phyloP scores from a whole-genome alignment of 2,888 invertebrate genomes.

The Stenichneumon culpator region DNA sequence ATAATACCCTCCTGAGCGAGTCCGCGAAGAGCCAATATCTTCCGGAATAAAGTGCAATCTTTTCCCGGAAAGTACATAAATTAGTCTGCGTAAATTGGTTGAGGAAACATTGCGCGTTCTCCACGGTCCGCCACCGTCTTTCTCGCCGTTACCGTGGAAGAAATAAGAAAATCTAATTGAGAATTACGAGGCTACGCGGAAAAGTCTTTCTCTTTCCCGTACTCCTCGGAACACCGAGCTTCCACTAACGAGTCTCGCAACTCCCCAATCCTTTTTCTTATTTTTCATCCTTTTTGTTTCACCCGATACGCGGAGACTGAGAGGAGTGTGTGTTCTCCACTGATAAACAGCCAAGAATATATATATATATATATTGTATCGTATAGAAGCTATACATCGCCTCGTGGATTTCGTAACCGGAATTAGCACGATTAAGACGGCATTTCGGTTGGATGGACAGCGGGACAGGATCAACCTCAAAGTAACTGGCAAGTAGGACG shows the following conservation, averaged over 20 bases:
- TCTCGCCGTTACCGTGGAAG: slow-evolving; percentile 26
- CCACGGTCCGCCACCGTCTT: slow-evolving; percentile 37
- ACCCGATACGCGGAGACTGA: slow-evolving; percentile 4
- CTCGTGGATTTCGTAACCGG: slow-evolving; percentile 37
- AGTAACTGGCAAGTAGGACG: slow-evolving; percentile 82
- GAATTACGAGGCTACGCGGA: slow-evolving; percentile 63
- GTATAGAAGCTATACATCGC: neutral
- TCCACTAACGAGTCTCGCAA: slow-evolving; percentile 53
- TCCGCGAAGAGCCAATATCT: slow-evolving; percentile 55
- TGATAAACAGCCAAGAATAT: slow-evolving; percentile 3
- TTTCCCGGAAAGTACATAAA: slow-evolving; percentile 63
- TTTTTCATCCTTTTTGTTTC: slow-evolving; percentile 20
- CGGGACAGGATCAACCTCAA: slow-evolving; percentile 78
- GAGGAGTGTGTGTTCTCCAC: slow-evolving; percentile 5
- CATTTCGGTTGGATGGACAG: slow-evolving; percentile 75
- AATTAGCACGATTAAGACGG: slow-evolving; percentile 80
- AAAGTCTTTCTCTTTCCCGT: slow-evolving; percentile 47
- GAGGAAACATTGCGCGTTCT: slow-evolving; percentile 66
- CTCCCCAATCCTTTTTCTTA: slow-evolving; percentile 49
- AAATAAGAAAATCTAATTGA: slow-evolving; percentile 67
- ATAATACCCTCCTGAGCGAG: slow-evolving; percentile 39
- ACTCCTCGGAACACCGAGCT: slow-evolving; percentile 5
- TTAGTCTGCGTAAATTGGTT: slow-evolving; percentile 64
- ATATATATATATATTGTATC: neutral
- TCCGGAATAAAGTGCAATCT: slow-evolving; percentile 63